Base-by-base conservation (phyloP, 1,140 invertebrate genomes). In the Medauroidea extradentata region DNA sequence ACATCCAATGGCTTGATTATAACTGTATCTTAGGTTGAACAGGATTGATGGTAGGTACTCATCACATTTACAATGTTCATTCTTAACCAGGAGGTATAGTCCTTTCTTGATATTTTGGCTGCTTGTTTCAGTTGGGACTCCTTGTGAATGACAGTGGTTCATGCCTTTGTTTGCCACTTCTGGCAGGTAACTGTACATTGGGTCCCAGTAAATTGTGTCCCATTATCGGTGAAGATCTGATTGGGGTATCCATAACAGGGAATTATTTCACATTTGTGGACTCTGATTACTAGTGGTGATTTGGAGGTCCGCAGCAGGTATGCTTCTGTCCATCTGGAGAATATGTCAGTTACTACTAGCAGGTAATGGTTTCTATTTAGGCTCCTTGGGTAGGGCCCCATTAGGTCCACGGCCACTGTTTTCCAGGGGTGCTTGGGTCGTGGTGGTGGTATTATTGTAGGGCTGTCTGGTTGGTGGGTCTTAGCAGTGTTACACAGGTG, bases 141-240 rank as follows among this genome's bases (percentile, higher is more conserved):
- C 65, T 18, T 60, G 56, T 3, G 69, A 67, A 51, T 71, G 69
- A 46, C 70, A 73, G 0, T 46, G 50, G 63, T 69, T 57, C 59
- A 66, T 7, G 48, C 39, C 18, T 46, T 51, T n/a, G 57, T 43
- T 14, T 46, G 46, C 63, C 63, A 64, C 14, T 50, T 3, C 19
- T 25, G 11, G 27, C 51, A 59, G 9, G 62, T 11, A 16, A 39
- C 53, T 2, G 11, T 8, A 51, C 67, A 63, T 34, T 49, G 13
- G 0, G 61, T 0, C 16, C 62, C 59, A 0, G 14, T 39, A 52
- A 71, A 69, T 25, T 70, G 62, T 0, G 57, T 61, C 0, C 66
- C 66, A 46, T 71, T 71, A 59, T 70, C 69, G 0, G 60, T 50
- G 0, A 70, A 60, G 8, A 71, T 51, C 3, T 50, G 42, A 2